These are phyloP conservation scores for Colletes latitarsis DNA, from an alignment of 1,140 invertebrate genomes.

Conservation along the genomic window DNA sequence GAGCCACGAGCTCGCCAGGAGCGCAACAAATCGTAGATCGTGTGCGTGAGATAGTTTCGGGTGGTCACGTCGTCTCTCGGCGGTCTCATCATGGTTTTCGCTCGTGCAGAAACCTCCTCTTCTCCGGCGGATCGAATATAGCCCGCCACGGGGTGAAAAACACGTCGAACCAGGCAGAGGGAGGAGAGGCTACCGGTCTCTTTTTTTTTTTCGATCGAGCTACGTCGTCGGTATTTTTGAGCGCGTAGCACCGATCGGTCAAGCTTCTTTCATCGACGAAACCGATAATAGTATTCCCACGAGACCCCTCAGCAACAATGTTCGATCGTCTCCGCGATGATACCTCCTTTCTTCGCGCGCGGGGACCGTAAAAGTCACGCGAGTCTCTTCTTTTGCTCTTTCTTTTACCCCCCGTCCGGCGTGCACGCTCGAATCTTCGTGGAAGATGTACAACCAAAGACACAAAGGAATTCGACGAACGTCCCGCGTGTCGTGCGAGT, in stretches of 20 bases:
- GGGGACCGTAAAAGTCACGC: background rate
- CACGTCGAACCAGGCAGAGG: too few relatives aligned
- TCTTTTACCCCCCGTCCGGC: background rate
- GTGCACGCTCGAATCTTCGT: background rate
- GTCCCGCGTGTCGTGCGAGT: slow-evolving; percentile 10
- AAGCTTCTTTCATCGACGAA: background rate
- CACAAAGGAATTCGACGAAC: slow-evolving; percentile 41
- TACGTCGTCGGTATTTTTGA: background rate
- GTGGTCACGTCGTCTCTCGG: slow-evolving; percentile 44
- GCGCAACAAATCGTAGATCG: slow-evolving; percentile 45
- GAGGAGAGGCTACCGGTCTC: background rate
- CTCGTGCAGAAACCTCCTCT: slow-evolving; percentile 54
- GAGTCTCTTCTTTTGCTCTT: too few relatives aligned
- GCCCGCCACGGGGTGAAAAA: too few relatives aligned
- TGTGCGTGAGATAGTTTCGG: slow-evolving; percentile 49
- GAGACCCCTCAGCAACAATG: background rate
- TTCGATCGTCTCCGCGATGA: background rate
- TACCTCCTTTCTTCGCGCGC: background rate
- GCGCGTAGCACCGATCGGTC: background rate
- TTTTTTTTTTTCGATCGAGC: background rate
- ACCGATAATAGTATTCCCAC: slow-evolving; percentile 8
- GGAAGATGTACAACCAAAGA: slow-evolving; percentile 19
- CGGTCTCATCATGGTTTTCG: slow-evolving; percentile 36
- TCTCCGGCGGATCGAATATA: background rate
- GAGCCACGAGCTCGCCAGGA: slow-evolving; percentile 20